phyloP scores from a whole-genome alignment of 2,113 vertebrate species.

The Nicator chloris region DNA sequence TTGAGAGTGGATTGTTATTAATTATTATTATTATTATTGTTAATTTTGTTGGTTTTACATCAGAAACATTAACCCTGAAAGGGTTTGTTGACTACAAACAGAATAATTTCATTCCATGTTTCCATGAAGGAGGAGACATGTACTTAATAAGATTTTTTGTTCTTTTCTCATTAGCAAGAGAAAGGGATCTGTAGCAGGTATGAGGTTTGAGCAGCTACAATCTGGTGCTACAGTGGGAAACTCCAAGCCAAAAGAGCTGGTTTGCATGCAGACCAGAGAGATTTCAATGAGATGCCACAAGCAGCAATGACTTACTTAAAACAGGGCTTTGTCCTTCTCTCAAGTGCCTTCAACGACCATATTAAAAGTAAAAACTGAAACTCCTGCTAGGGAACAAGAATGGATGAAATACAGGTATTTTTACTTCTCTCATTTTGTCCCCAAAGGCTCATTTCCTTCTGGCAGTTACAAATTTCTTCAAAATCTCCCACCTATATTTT shows the following conservation, averaged over 20 bases:
- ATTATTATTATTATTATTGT: too few species aligned
- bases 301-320: not conserved
- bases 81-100: not conserved
- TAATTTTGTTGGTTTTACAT: not conserved
- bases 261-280: not conserved
- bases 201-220: not conserved
- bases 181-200: not conserved
- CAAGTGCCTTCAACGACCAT: not conserved
- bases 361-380: not conserved
- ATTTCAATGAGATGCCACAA: not conserved
- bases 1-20: not conserved
- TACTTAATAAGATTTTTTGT: not conserved
- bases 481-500: not conserved
- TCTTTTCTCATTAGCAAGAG: not conserved
- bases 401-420: not conserved
- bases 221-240: not conserved
- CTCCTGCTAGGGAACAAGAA: not conserved
- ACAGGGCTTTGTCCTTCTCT: not conserved
- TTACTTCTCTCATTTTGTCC: not conserved
- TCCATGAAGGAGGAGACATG: not conserved
- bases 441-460: not conserved
- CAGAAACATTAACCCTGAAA: not conserved
- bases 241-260: not conserved
- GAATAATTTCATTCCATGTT: not conserved
- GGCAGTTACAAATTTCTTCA: not conserved